Percentiles rank a stretch among this genome's conserved stretches.
These are phyloP conservation scores for Brachylomia viminalis DNA, from an alignment of 2,888 invertebrate genomes.

Conservation along the genomic window DNA sequence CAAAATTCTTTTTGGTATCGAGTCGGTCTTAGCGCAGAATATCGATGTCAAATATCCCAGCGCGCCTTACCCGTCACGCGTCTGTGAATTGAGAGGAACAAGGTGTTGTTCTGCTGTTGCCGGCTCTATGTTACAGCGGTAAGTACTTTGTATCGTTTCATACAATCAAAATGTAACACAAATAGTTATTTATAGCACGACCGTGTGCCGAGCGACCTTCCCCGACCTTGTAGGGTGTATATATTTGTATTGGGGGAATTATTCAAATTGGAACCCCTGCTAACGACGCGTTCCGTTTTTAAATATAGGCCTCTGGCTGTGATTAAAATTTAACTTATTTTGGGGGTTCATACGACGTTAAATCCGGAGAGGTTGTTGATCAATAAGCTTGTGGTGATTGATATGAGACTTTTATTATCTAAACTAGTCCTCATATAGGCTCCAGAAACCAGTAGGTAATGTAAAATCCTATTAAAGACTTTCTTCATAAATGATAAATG, in stretches of 20 bases:
- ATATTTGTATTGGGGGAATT: constrained; percentile 37
- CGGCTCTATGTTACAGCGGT: not conserved
- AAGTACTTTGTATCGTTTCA: constrained; percentile 17
- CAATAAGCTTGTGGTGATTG: not conserved
- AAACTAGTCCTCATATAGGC: too few relatives aligned
- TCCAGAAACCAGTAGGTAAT: not conserved
- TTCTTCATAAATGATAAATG: too few relatives aligned
- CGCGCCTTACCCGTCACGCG: not conserved
- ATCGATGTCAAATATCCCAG: constrained; percentile 10
- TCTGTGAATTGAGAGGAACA: constrained; percentile 13
- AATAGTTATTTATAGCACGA: constrained; percentile 37
- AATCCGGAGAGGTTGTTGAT: not conserved
- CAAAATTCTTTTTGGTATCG: constrained; percentile 1
- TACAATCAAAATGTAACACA: constrained; percentile 43
- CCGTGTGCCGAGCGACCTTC: constrained; percentile 20
- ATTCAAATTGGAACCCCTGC: constrained; percentile 52
- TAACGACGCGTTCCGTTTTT: constrained; percentile 29
- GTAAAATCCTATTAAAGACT: not conserved
- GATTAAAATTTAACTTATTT: constrained; percentile 42
- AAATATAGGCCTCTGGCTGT: constrained; percentile 24
- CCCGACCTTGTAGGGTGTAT: constrained; percentile 21
- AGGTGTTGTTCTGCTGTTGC: constrained; percentile 5
- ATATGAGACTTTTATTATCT: not conserved
- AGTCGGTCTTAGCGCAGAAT: not conserved
- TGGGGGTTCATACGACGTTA: not conserved